Percentiles rank a stretch among this genome's conserved stretches.
phyloP scores from a whole-genome alignment of 1,140 invertebrate species.

The Probaryconus sp. region DNA sequence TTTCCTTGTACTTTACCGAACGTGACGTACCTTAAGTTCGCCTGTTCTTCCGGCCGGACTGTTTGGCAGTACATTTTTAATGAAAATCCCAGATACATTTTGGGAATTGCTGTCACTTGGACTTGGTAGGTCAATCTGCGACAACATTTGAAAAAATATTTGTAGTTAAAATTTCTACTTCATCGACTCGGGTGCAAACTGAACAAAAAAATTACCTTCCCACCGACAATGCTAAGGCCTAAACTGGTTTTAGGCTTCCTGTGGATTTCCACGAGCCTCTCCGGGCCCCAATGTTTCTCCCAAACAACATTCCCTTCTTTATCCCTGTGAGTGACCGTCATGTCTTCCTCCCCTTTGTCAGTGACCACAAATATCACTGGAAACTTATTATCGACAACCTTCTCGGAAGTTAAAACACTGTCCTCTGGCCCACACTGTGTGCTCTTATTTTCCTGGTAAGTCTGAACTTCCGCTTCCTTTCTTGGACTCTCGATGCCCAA shows the following conservation, averaged over 20 bases:
- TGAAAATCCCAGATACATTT: slow-evolving; percentile 94
- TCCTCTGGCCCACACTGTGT: slow-evolving; percentile 67
- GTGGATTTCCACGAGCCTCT: slow-evolving; percentile 85
- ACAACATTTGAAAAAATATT: slow-evolving; percentile 56
- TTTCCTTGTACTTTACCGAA: no score
- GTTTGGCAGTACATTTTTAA: slow-evolving; percentile 96
- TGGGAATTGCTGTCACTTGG: slow-evolving; percentile 66
- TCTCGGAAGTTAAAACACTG: slow-evolving; percentile 14
- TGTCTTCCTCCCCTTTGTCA: slow-evolving; percentile 68
- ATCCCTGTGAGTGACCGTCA: slow-evolving; percentile 77
- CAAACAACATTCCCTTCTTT: slow-evolving; percentile 76
- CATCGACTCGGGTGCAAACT: no score
- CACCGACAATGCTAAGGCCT: slow-evolving; percentile 98
- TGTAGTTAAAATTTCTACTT: neutral
- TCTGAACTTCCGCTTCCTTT: slow-evolving; percentile 70
- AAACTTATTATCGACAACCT: slow-evolving; percentile 45
- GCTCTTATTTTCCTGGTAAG: slow-evolving; percentile 69
- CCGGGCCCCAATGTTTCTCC: slow-evolving; percentile 93
- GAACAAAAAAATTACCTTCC: slow-evolving; percentile 84
- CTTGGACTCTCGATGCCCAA: slow-evolving; percentile 44
- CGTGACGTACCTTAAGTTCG: slow-evolving; percentile 87
- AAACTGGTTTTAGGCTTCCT: slow-evolving; percentile 86
- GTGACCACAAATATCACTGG: slow-evolving; percentile 65
- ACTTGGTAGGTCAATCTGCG: slow-evolving; percentile 81
- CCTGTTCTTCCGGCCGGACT: slow-evolving; percentile 96